Base-by-base conservation (phyloP, 2,113 vertebrate genomes). In the Alaudala cheleensis region DNA sequence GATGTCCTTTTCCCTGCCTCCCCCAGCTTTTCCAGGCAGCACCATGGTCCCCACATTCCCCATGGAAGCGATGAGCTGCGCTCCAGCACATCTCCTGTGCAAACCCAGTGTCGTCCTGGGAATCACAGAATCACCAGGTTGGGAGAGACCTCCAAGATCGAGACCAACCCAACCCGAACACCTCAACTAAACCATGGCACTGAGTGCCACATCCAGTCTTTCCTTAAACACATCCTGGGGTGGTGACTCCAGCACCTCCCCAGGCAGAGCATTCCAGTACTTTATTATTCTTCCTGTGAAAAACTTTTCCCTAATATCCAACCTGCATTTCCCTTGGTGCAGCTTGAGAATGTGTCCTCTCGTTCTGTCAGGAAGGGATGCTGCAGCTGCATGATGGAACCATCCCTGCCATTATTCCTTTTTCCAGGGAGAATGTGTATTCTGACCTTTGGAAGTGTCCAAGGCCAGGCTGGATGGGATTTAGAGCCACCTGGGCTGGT, bases 1-100 rank as follows among this genome's bases (percentile, higher is more conserved):
- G 93, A 91, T 96, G 92, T 73, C 93, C 92, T 90, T 95, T 93
- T 96, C 88, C 92, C 88, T 71, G 88, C 82, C 42, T 96, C 89
- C 90, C 86, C 84, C 86, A 79, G 86, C 91, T 85, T 74, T 92
- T 93, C 77, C 77, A 79, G 90, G 88, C 80, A 1, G 72, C 39
- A 15, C 65, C 11, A 0, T 1, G 9, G 23, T 20, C 54, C 49
- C 29, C 45, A 33, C 31, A 0, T 10, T 60, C 78, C 81, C 72
- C 18, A 12, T 18, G 5, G 31, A 65, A 29, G 54, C 2, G 0
- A 19, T 6, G 65, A 94, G 79, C 51, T 34, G 22, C 24, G 2
- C 6, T 28, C 6, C 15, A 11, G 65, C n/a, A 19, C 1, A 0
- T 21, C 60, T 16, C 11, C n/a, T 5, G 1, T 3, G 25, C 12